Base-by-base conservation (phyloP, 1,140 invertebrate species). In the Drosophila rhopaloa region DNA sequence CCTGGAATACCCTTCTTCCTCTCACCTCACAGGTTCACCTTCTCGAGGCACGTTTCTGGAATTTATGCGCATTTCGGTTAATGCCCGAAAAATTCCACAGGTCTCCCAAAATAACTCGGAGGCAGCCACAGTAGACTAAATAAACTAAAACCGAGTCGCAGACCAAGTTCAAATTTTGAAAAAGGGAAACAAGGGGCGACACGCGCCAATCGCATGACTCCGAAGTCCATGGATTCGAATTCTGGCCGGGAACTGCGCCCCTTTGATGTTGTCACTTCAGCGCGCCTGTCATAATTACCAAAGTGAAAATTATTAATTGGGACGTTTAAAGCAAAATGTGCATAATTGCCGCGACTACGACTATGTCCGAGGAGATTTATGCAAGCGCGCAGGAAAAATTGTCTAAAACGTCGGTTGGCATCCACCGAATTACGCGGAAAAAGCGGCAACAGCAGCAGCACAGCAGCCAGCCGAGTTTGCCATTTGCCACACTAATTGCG, bases 401-500 rank as follows among this genome's bases (percentile, higher is more conserved):
- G 81, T 84, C 85, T 89, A 89, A 90, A 84, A 79, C 79, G 82
- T 62, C 81, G 32, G 55, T 38, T 38, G 47, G 58, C 56, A 70
- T 84, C 76, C 81, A 88, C 83, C 83, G 77, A 79, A 79, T 79
- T 79, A 79, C 77, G 77, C 77, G 76, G 77, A 79, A 79, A 79
- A 57, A 40, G 63, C 68, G 62, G 19, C 50, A 55, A 62, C 78
- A 55, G 66, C 78, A 71, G 7, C 29, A 32, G 29, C 29, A 8
- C 29, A 55, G 66, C 78, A 71, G 29, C 29, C 29, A 32, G 6
- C 8, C 29, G 29, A 32, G 29, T 58, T 58, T 63, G 67, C 66
- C 68, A 90, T 86, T 85, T 90, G 85, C 86, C 82, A 86, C 82
- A 78, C 89, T 91, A 91, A 91, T 91, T 91, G 89, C 84, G 72